Conservation (phyloP, 2,888 invertebrate genomes). For the Ephialtes manifestator region DNA sequence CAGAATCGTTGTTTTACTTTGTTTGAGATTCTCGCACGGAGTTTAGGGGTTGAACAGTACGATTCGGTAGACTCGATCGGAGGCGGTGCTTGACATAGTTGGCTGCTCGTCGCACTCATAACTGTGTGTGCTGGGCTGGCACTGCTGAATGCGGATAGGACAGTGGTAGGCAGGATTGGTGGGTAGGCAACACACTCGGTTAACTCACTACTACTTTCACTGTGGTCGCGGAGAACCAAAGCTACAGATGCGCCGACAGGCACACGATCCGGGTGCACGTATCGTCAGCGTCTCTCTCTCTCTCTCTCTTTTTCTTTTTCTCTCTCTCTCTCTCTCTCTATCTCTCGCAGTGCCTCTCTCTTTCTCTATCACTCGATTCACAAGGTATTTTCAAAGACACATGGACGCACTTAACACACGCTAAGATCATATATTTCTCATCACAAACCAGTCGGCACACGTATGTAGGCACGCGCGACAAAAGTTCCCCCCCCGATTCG, state of each 20-base stretch:
- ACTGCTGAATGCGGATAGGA: slow-evolving; percentile 4
- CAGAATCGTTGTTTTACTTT: slow-evolving; percentile 30
- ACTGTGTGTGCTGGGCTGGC: slow-evolving; percentile 58
- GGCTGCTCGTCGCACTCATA: slow-evolving; percentile 69
- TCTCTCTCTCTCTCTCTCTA: slow-evolving; percentile 41
- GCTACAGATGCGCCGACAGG: slow-evolving; percentile 43
- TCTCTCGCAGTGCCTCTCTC: slow-evolving; percentile 17
- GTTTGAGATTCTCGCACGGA: slow-evolving; percentile 17
- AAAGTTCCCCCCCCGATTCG: background rate
- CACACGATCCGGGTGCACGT: slow-evolving; percentile 4
- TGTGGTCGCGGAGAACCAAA: slow-evolving; percentile 38
- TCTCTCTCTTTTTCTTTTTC: slow-evolving; percentile 2
- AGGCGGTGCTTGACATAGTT: slow-evolving; percentile 72
- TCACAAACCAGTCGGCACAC: background rate
- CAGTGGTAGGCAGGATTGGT: background rate
- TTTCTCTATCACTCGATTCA: slow-evolving; percentile 41
- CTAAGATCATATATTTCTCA: slow-evolving; percentile 2
- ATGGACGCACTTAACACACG: slow-evolving; percentile 18
- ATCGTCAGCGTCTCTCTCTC: slow-evolving; percentile 11
- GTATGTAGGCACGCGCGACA: background rate
- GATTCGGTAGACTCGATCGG: slow-evolving; percentile 64
- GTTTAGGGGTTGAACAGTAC: slow-evolving; percentile 43
- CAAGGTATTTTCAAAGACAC: slow-evolving; percentile 31
- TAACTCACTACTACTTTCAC: slow-evolving; percentile 66
- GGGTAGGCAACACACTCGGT: slow-evolving; percentile 38